Evolutionary conservation across 2,888 invertebrate genomes (phyloP).

Genomic region (Ornithoptera alexandrae): DNA sequence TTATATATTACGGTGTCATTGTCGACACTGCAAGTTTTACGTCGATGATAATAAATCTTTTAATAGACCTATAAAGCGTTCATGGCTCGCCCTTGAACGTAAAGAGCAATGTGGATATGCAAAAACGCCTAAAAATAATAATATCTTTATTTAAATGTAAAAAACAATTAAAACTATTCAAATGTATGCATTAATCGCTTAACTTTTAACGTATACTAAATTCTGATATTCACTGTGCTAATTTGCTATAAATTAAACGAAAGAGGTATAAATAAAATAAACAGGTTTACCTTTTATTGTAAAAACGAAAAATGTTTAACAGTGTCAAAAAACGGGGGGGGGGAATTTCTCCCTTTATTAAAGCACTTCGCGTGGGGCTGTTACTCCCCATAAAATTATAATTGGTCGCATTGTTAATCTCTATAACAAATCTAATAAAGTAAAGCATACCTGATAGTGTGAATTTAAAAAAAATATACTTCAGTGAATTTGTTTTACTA

Average conservation of each 20-base stretch:
- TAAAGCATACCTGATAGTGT: not conserved
- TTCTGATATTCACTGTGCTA: too few species aligned
- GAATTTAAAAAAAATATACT: not conserved
- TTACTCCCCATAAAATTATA: not conserved
- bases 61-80: constrained; percentile 19
- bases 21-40: constrained; percentile 23
- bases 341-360: not conserved
- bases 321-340: too few species aligned
- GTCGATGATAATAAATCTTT: constrained; percentile 18
- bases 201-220: not conserved
- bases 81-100: not conserved
- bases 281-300: not conserved
- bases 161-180: not conserved
- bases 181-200: not conserved
- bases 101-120: not conserved
- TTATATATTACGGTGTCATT: constrained; percentile 17
- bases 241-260: not conserved
- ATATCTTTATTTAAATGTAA: not conserved
- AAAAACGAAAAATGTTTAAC: too few species aligned
- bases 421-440: not conserved
- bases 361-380: not conserved
- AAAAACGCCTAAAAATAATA: not conserved
- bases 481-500: too few species aligned
- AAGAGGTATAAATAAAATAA: not conserved
- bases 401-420: not conserved